Conservation (phyloP, 2,113 vertebrate genomes). For the Actenoides hombroni region DNA sequence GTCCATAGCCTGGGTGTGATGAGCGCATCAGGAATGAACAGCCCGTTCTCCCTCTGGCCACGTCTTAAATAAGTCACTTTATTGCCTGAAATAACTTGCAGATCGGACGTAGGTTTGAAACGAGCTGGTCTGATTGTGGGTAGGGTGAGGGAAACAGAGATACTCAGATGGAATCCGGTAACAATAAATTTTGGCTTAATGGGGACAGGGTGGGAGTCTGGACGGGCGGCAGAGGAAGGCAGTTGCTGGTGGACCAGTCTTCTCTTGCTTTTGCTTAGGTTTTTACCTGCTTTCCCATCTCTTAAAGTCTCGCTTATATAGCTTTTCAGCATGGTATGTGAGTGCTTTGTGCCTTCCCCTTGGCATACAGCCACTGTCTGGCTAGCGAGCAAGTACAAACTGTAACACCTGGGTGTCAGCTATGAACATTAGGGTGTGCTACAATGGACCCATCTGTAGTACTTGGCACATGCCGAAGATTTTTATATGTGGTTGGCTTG, state of each 20-base stretch:
- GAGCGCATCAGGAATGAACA: not conserved
- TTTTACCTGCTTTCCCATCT: conserved; percentile 30
- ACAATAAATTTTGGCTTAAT: not conserved
- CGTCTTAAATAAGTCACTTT: not conserved
- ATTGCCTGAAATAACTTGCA: conserved; percentile 14
- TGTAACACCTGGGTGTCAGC: conserved; percentile 72
- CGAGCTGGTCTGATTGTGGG: not conserved
- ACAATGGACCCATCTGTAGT: conserved; percentile 72
- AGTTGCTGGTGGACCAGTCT: not conserved
- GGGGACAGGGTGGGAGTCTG: fast-evolving
- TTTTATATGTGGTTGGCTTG: conserved; percentile 71
- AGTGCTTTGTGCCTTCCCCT: conserved; percentile 64
- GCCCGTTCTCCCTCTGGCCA: not conserved
- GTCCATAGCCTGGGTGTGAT: not conserved
- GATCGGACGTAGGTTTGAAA: conserved; percentile 1
- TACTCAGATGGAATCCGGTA: not conserved
- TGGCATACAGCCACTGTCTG: conserved; percentile 61
- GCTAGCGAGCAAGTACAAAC: conserved; percentile 67
- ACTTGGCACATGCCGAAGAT: conserved; percentile 60
- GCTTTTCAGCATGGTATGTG: conserved; percentile 9
- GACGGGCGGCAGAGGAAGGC: not conserved
- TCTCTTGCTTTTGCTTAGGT: not conserved
- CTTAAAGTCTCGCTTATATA: conserved; percentile 45
- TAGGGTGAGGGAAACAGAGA: not conserved
- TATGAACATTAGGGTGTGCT: conserved; percentile 71